Evolutionary conservation across 2,888 invertebrate species (phyloP), one percentile per base, ranked within the genome.

Genomic region (Belgica antarctica): DNA sequence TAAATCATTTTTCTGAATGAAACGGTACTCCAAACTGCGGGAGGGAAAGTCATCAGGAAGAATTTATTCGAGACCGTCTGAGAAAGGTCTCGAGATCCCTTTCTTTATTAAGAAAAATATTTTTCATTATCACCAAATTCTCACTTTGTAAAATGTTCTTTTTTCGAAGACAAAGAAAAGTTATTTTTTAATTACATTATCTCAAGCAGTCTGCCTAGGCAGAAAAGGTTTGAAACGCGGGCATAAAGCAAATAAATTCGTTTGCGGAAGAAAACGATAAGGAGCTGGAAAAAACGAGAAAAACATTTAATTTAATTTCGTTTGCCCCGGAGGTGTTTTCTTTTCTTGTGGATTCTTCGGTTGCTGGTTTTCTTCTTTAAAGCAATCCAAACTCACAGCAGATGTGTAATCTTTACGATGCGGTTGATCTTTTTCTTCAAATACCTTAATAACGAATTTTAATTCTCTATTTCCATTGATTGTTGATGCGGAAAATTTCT

Each of bases 101-200:
- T n/a, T n/a, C n/a, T n/a, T n/a, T n/a, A n/a, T n/a, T n/a, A n/a
- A n/a, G n/a, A n/a, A n/a, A 19, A 19, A 52, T 52, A n/a, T 52
- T 52, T 52, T 52, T 52, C 52, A 52, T 52, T 52, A 52, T 52
- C 52, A 52, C 52, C 52, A 22, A 17, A 52, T 52, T 52, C 17
- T 52, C 52, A 52, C 52, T 52, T 52, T 52, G 22, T 22, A 52
- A n/a, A n/a, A 19, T 52, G 7, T 52, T 52, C 22, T 10, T 15
- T 12, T 41, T 4, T 10, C 10, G 15, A 52, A 22, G 52, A 52
- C 17, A 52, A 52, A 19, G 7, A 8, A 52, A 52, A 22, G n/a
- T 12, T 41, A 2, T 41, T n/a, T 52, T 52, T 52, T 52, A 52
- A 52, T 52, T 22, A n/a, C 12, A 31, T 31, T 52, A 2, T 52